Base-by-base conservation (phyloP, 1,140 invertebrate species). In the Aphis craccivora region DNA sequence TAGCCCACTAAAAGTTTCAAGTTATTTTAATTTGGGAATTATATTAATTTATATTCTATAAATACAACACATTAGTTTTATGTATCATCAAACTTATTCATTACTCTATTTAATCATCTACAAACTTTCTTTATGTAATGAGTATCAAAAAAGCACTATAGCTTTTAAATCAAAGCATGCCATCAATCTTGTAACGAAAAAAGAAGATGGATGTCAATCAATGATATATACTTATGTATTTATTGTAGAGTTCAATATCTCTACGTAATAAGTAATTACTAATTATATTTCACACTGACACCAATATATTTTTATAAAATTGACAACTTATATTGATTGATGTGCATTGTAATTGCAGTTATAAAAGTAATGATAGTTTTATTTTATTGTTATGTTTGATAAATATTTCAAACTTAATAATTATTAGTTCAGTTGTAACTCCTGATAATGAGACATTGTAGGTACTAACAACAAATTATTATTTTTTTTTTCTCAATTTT, bases 311-410 rank as follows among this genome's bases (percentile, higher is more conserved):
- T n/a, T 0, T 76, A 76, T n/a, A 76, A 11, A 76, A 76, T n/a
- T 76, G 60, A n/a, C n/a, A 76, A 76, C 60, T 76, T 76, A n/a
- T 76, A 76, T 76, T 76, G 60, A 76, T 76, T 76, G 60, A 76
- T 76, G 60, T 76, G 14, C 30, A 6, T 76, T n/a, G 6, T 76
- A 76, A 76, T 76, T 76, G n/a, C 30, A n/a, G 60, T n/a, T 67
- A 67, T n/a, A n/a, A 30, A 67, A 14, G 30, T 76, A 18, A 76
- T 76, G 60, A 76, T 76, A 76, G 14, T 18, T 76, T 20, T 76
- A 35, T n/a, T 76, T 35, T n/a, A 76, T n/a, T n/a, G n/a, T 76
- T 76, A 18, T 76, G 5, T n/a, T 76, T 22, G 22, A n/a, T 18
- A 5, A 76, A 76, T 6, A 76, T n/a, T 76, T 76, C 18, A 76